Base-by-base conservation (phyloP, 2,888 invertebrate species). In the Hydropsyche betteni region DNA sequence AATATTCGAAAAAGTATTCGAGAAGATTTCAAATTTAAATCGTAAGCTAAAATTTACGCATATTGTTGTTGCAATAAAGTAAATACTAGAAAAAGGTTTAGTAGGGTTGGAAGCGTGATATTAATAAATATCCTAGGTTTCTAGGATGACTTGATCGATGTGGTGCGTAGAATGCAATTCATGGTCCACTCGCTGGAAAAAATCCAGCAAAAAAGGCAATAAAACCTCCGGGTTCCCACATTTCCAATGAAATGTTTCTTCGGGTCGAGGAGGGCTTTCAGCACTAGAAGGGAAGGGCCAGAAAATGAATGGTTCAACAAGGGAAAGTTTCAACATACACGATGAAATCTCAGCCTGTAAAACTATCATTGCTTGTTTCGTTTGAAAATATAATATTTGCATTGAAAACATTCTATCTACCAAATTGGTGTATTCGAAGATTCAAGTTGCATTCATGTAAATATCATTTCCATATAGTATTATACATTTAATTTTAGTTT, bases 181-280 rank as follows among this genome's bases (percentile, higher is more conserved):
- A 70, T 33, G 70, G 70, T 70, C 70, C 70, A 70, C 70, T 70
- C 33, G 12, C 33, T 8, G 44, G 44, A 44, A 53, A 70, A 64
- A 12, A 55, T 72, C 74, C 50, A 55, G 38, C 69, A 50, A 74
- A 64, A 75, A 72, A 74, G 71, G 73, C 75, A 77, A 77, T 77
- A 77, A 77, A 77, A 69, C 70, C 74, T 24, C 34, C 34, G 24
- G 70, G 53, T 34, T 55, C 64, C 61, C 75, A 64, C 61, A 74
- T 73, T 69, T 70, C 61, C 69, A 77, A 77, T 75, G 77, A 73
- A 77, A 77, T 74, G 75, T 75, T 77, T 77, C 74, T 77, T 72
- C 58, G 34, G 38, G 55, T 55, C 16, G 61, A 61, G 53, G 53
- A 70, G 36, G 50, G 38, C 51, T 70, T 70, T 70, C 70, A 70